Evolutionary conservation across 2,797 vertebrate species (phyloP).

Genomic region (Octomys mimax): DNA sequence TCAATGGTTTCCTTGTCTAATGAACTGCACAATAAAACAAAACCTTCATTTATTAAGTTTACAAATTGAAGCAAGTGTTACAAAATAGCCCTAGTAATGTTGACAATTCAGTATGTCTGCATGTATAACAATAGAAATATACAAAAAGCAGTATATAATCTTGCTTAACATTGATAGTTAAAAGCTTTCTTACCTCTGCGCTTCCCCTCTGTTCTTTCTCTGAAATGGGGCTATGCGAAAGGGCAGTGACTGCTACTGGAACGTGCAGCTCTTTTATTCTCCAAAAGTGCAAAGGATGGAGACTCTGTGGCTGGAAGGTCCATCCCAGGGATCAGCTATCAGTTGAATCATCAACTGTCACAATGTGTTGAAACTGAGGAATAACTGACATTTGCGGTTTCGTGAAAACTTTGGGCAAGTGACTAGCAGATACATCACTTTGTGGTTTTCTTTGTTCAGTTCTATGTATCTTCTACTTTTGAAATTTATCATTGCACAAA

Average conservation of each 20-base stretch:
- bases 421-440: background rate
- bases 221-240: background rate
- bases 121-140: background rate
- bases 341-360: conserved; percentile 56
- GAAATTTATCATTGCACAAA: background rate
- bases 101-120: background rate
- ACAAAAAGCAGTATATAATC: background rate
- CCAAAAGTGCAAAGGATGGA: background rate
- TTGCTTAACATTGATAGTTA: background rate
- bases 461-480: background rate
- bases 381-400: conserved; percentile 48
- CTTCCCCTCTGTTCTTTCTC: background rate
- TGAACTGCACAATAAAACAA: too few species aligned
- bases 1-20: too few species aligned
- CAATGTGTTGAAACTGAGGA: conserved; percentile 57
- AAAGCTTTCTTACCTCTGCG: conserved; percentile 55
- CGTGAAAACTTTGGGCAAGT: conserved; percentile 33
- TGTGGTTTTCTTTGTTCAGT: conserved; percentile 33
- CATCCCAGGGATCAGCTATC: conserved; percentile 48
- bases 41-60: background rate
- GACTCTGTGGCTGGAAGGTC: conserved; percentile 3
- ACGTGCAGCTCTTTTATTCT: conserved; percentile 63
- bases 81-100: background rate
- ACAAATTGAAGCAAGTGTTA: conserved; percentile 10
- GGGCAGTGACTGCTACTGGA: background rate